Base-by-base conservation (phyloP, 2,888 invertebrate species). In the Lycocerus yunnanus region DNA sequence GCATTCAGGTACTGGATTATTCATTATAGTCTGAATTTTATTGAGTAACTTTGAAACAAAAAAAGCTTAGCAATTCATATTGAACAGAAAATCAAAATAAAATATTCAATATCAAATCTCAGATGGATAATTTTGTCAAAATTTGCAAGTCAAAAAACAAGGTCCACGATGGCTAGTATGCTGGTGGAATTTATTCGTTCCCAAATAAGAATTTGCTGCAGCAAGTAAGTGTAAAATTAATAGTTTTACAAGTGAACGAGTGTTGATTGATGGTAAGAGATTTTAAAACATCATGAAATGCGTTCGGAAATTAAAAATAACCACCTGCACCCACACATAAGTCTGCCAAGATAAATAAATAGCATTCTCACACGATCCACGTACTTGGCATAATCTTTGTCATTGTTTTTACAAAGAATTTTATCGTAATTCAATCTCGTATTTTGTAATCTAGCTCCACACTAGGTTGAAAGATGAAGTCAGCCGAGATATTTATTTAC, bases 341-440 rank as follows among this genome's bases (percentile, higher is more conserved):
- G 9, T 14, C 18, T 24, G 15, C 15, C 15, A 16, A 68, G 72
- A 72, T 72, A 72, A 72, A 60, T 18, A 68, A 61, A 58, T 43
- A 58, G 72, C 72, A 72, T 72, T 68, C 72, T 66, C 58, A 24
- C 71, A 71, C 71, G 71, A 71, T 68, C 68, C 60, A 68, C 72
- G 18, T 58, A 61, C 68, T 68, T 72, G 15, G 72, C 72, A 68
- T 58, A 63, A 68, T 72, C 58, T 68, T 67, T 68, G 66, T 63
- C 18, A 71, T 71, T 71, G 20, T 71, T 68, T 68, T 27, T 72
- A 74, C 75, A 21, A 15, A 66, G 73, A 67, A 72, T 72, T 72
- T 61, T 72, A 63, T 72, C 65, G 68, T 61, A 68, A 72, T 24
- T 59, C 21, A 60, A 68, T 68, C 68, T 20, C 14, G 15, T 66